Base-by-base conservation (phyloP, 2,888 invertebrate genomes). In the Campaea margaritaria region DNA sequence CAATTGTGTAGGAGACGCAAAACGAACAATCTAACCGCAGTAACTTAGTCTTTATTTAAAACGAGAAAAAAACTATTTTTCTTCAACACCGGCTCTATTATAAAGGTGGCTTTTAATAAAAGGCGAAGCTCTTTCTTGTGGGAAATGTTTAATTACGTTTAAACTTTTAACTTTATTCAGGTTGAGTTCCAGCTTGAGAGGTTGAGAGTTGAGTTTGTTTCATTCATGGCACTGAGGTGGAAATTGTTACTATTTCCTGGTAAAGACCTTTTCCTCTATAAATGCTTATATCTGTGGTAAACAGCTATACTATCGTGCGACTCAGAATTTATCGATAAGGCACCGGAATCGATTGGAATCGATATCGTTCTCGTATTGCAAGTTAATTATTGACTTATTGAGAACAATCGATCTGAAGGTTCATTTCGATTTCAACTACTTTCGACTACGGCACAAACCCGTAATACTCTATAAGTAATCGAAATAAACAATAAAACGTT, bases 61-160 rank as follows among this genome's bases (percentile, higher is more conserved):
- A n/a, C 14, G 5, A 10, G 9, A 15, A 50, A 50, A 50, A 50
- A 50, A 51, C 51, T 44, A 44, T 51, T 51, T 38, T 21, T 36
- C 42, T 51, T 16, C 15, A 41, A 39, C 39, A 28, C 15, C 27
- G 16, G 34, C 50, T 41, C 41, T 34, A 43, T 43, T 52, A 43
- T 43, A 31, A 43, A 48, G 47, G 52, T 58, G n/a, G 38, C 16
- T 42, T 46, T 21, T 27, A 58, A 53, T 28, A 58, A 53, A 52
- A 58, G 44, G 27, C 52, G 48, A 43, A 42, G 56, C 52, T 61
- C 51, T 57, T 61, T 61, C 58, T 49, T 49, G 46, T 16, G 51
- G 48, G 41, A 38, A 42, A 58, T 59, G 50, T 53, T 64, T 64
- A 64, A 66, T 66, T 64, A 48, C 53, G 27, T 53, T 65, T 66